A percentile compares a stretch with the other conserved stretches of the same genome.
phyloP scores from a whole-genome alignment of 2,888 invertebrate species.

The Apamea anceps region DNA sequence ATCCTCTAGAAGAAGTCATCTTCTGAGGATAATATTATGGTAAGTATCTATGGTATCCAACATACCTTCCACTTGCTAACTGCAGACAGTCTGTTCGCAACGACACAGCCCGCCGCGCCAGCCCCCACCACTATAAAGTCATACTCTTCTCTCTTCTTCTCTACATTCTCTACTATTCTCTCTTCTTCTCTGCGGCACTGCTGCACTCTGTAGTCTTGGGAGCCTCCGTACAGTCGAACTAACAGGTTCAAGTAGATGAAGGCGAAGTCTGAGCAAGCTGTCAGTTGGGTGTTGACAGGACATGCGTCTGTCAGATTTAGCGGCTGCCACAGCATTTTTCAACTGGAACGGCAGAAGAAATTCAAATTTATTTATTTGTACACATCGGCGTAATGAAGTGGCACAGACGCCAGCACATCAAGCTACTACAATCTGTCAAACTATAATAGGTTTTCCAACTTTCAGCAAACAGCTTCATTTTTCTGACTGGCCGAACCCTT shows the following conservation, averaged over 20 bases:
- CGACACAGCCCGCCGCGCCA: constrained; percentile 80
- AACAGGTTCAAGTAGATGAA: constrained; percentile 76
- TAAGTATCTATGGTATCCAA: not conserved
- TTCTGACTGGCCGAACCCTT: too few relatives aligned
- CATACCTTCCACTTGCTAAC: constrained; percentile 76
- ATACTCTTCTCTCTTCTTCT: constrained; percentile 68
- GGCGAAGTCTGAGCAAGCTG: constrained; percentile 77
- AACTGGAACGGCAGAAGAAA: constrained; percentile 18
- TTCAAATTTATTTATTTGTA: too few relatives aligned
- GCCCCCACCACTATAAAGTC: constrained; percentile 84
- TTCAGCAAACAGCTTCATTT: too few relatives aligned
- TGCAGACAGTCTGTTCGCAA: constrained; percentile 78
- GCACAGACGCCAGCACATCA: too few relatives aligned
- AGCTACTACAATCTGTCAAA: too few relatives aligned
- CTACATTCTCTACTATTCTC: constrained; percentile 35
- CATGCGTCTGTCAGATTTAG: constrained; percentile 69
- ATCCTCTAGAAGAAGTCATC: not conserved
- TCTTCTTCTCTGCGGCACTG: constrained; percentile 61
- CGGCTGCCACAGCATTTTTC: constrained; percentile 73
- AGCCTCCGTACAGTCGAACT: constrained; percentile 75
- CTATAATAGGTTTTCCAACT: too few relatives aligned
- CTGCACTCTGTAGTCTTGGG: constrained; percentile 66
- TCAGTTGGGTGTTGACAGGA: constrained; percentile 70
- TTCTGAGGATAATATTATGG: not conserved
- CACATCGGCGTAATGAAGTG: too few relatives aligned